Conservation (phyloP, 2,888 invertebrate species). For the Parasteatoda lunata region DNA sequence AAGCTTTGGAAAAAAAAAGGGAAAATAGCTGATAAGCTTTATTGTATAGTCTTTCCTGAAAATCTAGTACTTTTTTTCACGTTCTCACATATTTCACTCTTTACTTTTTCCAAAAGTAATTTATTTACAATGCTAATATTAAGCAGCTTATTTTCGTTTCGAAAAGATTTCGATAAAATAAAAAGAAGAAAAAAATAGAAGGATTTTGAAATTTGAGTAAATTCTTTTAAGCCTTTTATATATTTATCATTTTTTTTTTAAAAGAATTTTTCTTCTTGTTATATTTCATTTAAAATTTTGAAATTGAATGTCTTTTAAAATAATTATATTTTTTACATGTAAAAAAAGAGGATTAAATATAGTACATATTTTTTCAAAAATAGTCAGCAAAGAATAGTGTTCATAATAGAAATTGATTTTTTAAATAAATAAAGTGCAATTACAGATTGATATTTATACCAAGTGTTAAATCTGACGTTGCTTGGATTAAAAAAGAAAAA, state of each 20-base stretch:
- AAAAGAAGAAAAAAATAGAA: neutral
- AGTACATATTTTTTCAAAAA: no score
- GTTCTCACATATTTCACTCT: constrained; percentile 3
- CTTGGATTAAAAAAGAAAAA: no score
- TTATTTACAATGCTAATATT: constrained; percentile 52
- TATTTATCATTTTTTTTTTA: neutral
- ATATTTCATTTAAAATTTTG: no score
- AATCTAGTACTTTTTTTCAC: constrained; percentile 19
- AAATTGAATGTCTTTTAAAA: no score
- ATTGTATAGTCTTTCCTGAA: constrained; percentile 19
- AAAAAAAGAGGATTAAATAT: no score
- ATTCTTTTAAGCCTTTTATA: constrained; percentile 18
- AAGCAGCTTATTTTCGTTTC: constrained; percentile 8
- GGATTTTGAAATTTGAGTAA: constrained; percentile 24
- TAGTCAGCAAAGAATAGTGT: no score
- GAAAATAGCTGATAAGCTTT: constrained; percentile 32
- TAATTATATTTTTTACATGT: no score
- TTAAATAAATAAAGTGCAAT: no score
- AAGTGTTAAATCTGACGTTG: no score
- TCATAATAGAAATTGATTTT: no score
- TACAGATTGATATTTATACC: no score
- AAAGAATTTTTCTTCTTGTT: no score
- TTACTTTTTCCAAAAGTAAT: constrained; percentile 28
- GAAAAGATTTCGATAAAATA: neutral
- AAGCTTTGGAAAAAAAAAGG: constrained; percentile 1